Evolutionary conservation across 2,888 invertebrate species (phyloP), one percentile per base, ranked within the genome.

Genomic region (Allolobophora icterica): DNA sequence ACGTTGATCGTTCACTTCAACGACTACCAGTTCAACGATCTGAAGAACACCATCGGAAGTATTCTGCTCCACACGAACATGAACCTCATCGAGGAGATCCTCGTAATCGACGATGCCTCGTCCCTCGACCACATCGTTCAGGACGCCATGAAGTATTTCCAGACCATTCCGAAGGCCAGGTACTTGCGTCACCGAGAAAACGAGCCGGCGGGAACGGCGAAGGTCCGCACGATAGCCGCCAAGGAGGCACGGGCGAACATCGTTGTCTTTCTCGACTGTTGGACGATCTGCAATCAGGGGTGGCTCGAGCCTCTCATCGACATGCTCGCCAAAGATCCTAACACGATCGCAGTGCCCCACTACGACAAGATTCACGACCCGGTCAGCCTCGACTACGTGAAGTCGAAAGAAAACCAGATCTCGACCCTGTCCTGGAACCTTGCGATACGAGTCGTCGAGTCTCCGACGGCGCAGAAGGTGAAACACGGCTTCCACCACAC

Each of bases 21-120:
- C 84, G 93, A 93, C 87, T 93, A 93, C 84, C 91, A 92, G 90
- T 93, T 93, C 84, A 92, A 92, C 71, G 93, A 93, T 42, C 33
- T 93, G 90, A 93, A 93, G 92, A 92, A 91, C 35, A 92, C 93
- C 13, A 35, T 93, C 30, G 91, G 92, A 38, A 93, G 93, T 84
- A 34, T 93, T 6, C 83, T 93, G 34, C 83, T 91, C 21, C 38
- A 91, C 89, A 92, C 91, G 30, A 52, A 52, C 30, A 42, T 83
- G 33, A 52, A 89, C 1, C 42, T 92, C 34, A 90, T 93, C 30
- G 42, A 89, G n/a, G 93, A 93, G 90, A 92, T 93, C 40, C 89
- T 93, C 52, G 83, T 93, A 4, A 90, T 93, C 24, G 93, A 93
- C 90, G 93, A 93, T 90, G 93, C 92, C 17, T 92, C 92, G 5